These are phyloP conservation scores for Eurosta solidaginis DNA, from an alignment of 1,140 invertebrate genomes.

Conservation along the genomic window DNA sequence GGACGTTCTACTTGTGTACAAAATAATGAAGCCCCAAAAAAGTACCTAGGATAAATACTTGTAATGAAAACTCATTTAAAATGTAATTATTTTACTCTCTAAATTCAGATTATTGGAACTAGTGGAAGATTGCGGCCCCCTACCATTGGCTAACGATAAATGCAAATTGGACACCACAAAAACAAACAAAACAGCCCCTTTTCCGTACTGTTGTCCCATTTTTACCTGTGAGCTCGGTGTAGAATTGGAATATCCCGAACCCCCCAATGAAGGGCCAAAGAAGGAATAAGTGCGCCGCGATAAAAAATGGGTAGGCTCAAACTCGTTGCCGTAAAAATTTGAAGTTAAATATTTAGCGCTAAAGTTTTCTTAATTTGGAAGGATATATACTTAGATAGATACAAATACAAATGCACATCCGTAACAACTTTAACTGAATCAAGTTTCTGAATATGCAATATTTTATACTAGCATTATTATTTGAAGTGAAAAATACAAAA, in stretches of 20 bases:
- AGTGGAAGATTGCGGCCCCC: slow-evolving; percentile 85
- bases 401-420: no score
- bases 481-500: no score
- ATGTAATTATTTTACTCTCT: neutral
- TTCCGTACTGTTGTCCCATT: slow-evolving; percentile 82
- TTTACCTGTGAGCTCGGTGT: slow-evolving; percentile 84
- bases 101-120: slow-evolving; percentile 72
- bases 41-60: slow-evolving; percentile 38
- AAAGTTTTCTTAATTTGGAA: no score
- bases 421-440: no score
- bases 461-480: no score
- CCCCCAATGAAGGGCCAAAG: slow-evolving; percentile 66
- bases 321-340: no score
- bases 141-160: slow-evolving; percentile 82
- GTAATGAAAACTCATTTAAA: neutral
- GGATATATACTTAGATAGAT: no score
- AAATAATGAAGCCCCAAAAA: slow-evolving; percentile 70
- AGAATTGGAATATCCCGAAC: slow-evolving; percentile 82
- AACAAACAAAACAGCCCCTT: slow-evolving; percentile 84
- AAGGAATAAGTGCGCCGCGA: no score
- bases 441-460: no score
- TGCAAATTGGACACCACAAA: slow-evolving; percentile 83
- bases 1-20: slow-evolving; percentile 83
- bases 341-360: no score
- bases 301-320: no score